Base-by-base conservation (phyloP, 2,113 vertebrate genomes). In the Mustela lutreola region DNA sequence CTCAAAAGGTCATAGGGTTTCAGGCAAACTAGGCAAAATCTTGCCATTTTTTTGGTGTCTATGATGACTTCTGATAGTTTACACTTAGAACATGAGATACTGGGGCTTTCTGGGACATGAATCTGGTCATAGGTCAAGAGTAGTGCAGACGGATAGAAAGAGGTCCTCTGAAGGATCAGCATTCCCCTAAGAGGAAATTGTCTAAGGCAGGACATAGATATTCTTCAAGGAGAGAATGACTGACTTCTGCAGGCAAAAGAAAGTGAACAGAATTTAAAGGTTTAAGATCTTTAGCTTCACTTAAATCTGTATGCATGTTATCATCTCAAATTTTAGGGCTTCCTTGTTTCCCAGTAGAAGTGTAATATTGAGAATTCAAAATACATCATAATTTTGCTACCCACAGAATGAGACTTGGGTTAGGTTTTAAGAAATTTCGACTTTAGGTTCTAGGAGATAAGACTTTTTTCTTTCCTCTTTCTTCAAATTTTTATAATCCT, bases 401-500 rank as follows among this genome's bases (percentile, higher is more conserved):
- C 33, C 71, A 78, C 50, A 79, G 33, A 60, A 78, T 89, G 60
- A 93, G 45, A 56, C 1, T 76, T 56, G 19, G 73, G 1, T 86
- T 81, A 86, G 11, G 6, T 94, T 65, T 96, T 94, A 58, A 86
- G 31, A 94, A 86, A 86, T 65, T 58, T 81, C 19, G 7, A 48
- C 45, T 75, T 11, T 80, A 53, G 11, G 0, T 31, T 39, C 15
- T 67, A 36, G 18, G 2, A 48, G 58, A 60, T 8, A 94, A 80
- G 10, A 7, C 1, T 75, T 79, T 70, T 39, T 42, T 89, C 22
- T 31, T 45, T 15, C 42, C 21, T 45, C n/a, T 45, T 45, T 48
- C 42, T 86, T 86, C 10, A 53, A 70, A 86, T 50, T 19, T 70
- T 79, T 53, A 10, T 39, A 39, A 50, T 86, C 91, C 33, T 60